Base-by-base conservation (phyloP, 2,888 invertebrate genomes). In the Xestobium rufovillosum region DNA sequence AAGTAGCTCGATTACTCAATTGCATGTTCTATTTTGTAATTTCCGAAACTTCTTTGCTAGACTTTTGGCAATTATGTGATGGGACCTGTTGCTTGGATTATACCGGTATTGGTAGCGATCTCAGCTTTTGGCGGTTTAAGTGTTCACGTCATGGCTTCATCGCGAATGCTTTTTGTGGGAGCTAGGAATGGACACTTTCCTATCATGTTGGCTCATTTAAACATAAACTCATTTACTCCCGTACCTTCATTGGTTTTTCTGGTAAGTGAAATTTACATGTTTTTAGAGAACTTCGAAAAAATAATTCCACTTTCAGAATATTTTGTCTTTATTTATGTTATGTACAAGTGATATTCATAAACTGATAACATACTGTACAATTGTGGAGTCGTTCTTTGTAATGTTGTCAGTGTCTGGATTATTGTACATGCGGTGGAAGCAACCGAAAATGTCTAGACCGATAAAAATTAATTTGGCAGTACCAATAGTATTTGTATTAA, bases 61-160 rank as follows among this genome's bases (percentile, higher is more conserved):
- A 88, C 88, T 25, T 92, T 94, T 61, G 86, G 89, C 4, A 73
- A 79, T 42, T 70, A 75, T 48, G 74, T 87, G 4, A 69, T 94
- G 42, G 87, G 90, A 3, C 68, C 69, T 43, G 71, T 85, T 53
- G 71, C 79, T 4, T 84, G 86, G 78, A 75, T 81, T 10, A 90
- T 96, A 76, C 92, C 95, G 0, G 65, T 89, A 3, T 78, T 95
- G 70, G 95, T 96, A 2, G 92, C 94, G 0, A 75, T 91, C 38
- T 94, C 95, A 0, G 86, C 91, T 2, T 78, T 94, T 57, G 95
- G 95, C 39, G 92, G 94, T 2, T 72, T 96, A 3, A 88, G 91
- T 42, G 92, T 95, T 35, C 92, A 92, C 57, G 88, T 96, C 32
- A 92, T 96, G 86, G 86, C 95, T 12, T 90, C 91, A 4, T 91